phyloP scores from a whole-genome alignment of 2,797 vertebrate genomes.

The Pachyuromys duprasi region DNA sequence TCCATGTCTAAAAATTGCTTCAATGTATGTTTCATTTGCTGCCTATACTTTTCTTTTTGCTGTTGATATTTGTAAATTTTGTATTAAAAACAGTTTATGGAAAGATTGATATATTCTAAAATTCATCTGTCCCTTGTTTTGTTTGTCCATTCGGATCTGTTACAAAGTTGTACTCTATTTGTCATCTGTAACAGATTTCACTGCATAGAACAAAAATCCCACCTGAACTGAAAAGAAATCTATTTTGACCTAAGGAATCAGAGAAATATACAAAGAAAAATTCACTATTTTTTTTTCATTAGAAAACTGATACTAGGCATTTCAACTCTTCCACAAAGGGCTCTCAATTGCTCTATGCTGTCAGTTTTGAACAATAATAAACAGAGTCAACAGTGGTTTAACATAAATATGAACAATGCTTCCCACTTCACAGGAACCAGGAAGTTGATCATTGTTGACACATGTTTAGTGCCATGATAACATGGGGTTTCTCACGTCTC shows the following conservation, averaged over 20 bases:
- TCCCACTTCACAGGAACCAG: background rate
- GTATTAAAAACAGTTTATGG: conserved; percentile 45
- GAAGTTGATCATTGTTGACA: background rate
- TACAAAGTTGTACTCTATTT: conserved; percentile 21
- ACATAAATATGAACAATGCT: background rate
- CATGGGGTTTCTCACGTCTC: background rate
- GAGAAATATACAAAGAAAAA: background rate
- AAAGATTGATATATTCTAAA: conserved; percentile 19
- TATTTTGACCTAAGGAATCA: conserved; percentile 47
- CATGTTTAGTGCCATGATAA: background rate
- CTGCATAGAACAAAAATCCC: background rate
- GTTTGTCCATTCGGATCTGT: background rate
- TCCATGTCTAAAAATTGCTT: conserved; percentile 32
- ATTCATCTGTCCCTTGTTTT: conserved; percentile 36
- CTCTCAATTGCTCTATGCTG: background rate
- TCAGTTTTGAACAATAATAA: background rate
- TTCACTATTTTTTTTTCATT: background rate
- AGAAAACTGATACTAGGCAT: background rate
- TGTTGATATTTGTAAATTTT: background rate
- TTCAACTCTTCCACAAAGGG: background rate
- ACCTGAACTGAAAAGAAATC: background rate
- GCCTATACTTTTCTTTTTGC: background rate
- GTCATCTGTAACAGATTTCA: conserved; percentile 25
- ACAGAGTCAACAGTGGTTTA: background rate
- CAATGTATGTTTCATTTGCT: background rate